Base-by-base conservation (phyloP, 2,888 invertebrate genomes). In the Nezara viridula region DNA sequence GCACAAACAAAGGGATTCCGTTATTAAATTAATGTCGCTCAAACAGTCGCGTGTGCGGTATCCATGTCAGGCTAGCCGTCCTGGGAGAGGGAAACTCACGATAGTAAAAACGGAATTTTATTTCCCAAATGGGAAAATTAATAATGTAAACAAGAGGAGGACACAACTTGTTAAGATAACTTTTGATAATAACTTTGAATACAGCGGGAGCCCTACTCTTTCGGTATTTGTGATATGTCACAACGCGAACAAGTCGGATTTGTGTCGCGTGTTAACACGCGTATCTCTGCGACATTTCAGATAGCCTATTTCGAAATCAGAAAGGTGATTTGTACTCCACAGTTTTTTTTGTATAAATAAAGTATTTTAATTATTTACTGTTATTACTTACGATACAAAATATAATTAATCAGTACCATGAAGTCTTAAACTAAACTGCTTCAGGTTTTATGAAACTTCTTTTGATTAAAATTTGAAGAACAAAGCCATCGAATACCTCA, bases 121-220 rank as follows among this genome's bases (percentile, higher is more conserved):
- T 86, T 40, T 55, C 86, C 86, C 55, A 40, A 86, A 55, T 52
- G 55, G 86, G 55, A 55, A 55, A 86, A 86, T 86, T 86, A 86
- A 86, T 55, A 86, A 86, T 86, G 86, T 86, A 86, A 86, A 86
- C 86, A 86, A 86, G 86, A 27, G 52, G 55, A 37, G 40, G 86
- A 86, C 86, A 86, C n/a, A 24, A 32, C n/a, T n/a, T 86, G 81
- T 81, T 81, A 81, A 81, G 81, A 81, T 81, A 81, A 81, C 40
- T 77, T 77, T 77, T 77, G 40, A 77, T 77, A 40, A 77, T 40
- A 73, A 37, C 37, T 81, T 81, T 81, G 81, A 81, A 81, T 47
- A n/a, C 44, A 44, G n/a, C 9, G 24, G 21, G 24, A 77, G 44
- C 9, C 4, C n/a, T 44, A 47, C n/a, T 81, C n/a, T 44, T 81